Percentiles rank a stretch among this genome's conserved stretches.
Conservation (phyloP, 2,888 invertebrate species). For the Molanna angustata region DNA sequence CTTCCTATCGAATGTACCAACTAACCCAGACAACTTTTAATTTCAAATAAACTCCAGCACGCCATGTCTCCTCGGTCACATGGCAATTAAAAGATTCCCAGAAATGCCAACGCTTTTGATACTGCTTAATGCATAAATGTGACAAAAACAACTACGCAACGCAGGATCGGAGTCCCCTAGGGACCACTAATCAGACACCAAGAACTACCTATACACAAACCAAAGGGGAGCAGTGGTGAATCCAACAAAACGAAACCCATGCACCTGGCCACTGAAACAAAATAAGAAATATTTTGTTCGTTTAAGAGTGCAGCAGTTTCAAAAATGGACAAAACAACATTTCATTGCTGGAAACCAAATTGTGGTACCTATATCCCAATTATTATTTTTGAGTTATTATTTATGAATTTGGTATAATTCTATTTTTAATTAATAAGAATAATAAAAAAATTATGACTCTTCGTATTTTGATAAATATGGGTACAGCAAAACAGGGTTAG, state of each 20-base stretch:
- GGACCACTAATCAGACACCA: constrained; percentile 6
- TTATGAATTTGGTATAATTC: too few relatives aligned
- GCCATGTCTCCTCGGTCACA: constrained; percentile 16
- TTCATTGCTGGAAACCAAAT: not conserved
- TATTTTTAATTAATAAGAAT: too few relatives aligned
- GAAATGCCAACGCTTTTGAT: constrained; percentile 16
- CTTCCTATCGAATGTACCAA: too few relatives aligned
- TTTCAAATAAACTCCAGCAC: too few relatives aligned
- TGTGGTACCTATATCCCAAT: too few relatives aligned
- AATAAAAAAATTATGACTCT: too few relatives aligned
- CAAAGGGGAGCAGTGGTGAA: constrained; percentile 2
- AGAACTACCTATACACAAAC: too few relatives aligned
- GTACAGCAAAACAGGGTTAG: too few relatives aligned
- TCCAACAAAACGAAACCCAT: constrained; percentile 7
- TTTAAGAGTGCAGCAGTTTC: not conserved
- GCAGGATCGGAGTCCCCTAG: constrained; percentile 4
- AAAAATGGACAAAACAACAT: not conserved
- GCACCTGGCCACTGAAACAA: constrained; percentile 12
- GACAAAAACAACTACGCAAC: constrained; percentile 16
- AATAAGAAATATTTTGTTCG: constrained; percentile 9
- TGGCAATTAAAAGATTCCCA: constrained; percentile 31
- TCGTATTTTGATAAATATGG: too few relatives aligned
- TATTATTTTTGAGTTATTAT: too few relatives aligned
- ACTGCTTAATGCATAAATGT: constrained; percentile 18
- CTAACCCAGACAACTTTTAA: too few relatives aligned